Percentiles rank a stretch among this genome's conserved stretches.
phyloP scores from a whole-genome alignment of 2,113 vertebrate genomes.

The Amia ocellicauda region DNA sequence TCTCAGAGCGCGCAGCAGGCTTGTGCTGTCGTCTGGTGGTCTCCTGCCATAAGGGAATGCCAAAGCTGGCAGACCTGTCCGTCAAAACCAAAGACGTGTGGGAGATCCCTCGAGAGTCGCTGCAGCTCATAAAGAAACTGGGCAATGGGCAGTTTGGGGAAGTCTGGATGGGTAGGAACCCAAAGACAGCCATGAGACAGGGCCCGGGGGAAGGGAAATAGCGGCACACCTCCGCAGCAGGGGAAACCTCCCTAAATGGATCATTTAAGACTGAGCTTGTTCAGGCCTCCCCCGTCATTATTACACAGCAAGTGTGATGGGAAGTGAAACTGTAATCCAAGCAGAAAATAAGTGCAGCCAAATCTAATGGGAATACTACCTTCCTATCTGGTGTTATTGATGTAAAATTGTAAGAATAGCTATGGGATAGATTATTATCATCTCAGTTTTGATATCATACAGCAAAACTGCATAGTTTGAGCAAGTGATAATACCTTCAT shows the following conservation, averaged over 20 bases:
- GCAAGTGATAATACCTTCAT: too few species aligned
- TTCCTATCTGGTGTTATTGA: too few species aligned
- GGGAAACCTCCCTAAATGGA: background rate
- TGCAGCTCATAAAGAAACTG: constrained; percentile 87
- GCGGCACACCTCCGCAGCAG: constrained; percentile 21
- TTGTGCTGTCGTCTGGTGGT: constrained; percentile 84
- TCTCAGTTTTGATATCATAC: too few species aligned
- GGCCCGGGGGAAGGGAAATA: constrained; percentile 25
- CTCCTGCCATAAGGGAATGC: constrained; percentile 83
- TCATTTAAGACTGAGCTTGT: too few species aligned
- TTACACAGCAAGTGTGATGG: background rate
- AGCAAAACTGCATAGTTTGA: too few species aligned
- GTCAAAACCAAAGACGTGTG: constrained; percentile 94
- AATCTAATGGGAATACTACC: too few species aligned
- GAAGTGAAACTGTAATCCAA: background rate
- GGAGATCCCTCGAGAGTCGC: constrained; percentile 88
- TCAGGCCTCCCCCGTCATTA: too few species aligned
- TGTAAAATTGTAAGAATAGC: too few species aligned
- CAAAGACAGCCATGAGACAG: constrained; percentile 12
- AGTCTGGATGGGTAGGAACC: constrained; percentile 87
- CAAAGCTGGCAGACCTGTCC: constrained; percentile 84
- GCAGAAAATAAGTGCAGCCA: background rate
- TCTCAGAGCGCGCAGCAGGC: constrained; percentile 77
- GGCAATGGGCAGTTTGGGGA: constrained; percentile 92
- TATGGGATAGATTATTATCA: too few species aligned